Evolutionary conservation across 2,888 invertebrate species (phyloP).

Genomic region (Ctena decussata): DNA sequence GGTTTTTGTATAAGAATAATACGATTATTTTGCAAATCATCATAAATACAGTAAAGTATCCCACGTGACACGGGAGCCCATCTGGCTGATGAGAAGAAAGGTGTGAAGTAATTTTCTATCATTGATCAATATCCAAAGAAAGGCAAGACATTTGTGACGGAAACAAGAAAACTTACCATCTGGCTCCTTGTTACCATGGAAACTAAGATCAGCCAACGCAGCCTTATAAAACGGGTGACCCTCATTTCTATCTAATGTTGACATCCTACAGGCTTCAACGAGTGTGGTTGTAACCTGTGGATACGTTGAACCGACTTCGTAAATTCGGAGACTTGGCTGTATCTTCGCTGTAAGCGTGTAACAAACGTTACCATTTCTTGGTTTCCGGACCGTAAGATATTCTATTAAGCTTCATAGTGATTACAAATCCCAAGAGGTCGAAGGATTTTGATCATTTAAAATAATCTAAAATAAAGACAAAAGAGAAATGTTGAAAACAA

Average conservation of each 20-base stretch:
- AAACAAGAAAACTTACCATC: too few relatives aligned
- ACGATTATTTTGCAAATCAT: constrained; percentile 1
- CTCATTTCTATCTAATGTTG: too few relatives aligned
- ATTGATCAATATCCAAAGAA: constrained; percentile 15
- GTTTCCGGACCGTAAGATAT: too few relatives aligned
- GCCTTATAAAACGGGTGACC: too few relatives aligned
- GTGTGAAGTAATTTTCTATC: constrained; percentile 75
- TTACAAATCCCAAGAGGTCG: neutral
- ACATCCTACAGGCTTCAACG: too few relatives aligned
- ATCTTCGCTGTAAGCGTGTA: too few relatives aligned
- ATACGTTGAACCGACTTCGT: too few relatives aligned
- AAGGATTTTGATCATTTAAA: constrained; percentile 4
- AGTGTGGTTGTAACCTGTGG: too few relatives aligned
- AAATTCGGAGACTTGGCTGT: too few relatives aligned
- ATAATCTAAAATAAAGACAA: constrained; percentile 11
- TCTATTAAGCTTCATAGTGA: constrained; percentile 11
- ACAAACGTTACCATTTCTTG: too few relatives aligned
- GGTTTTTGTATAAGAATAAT: constrained; percentile 2
- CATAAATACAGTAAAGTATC: constrained; percentile 10
- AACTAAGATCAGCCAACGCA: too few relatives aligned
- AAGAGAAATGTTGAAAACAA: neutral
- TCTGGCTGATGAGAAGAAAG: constrained; percentile 62
- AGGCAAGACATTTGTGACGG: constrained; percentile 10
- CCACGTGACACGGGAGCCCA: constrained; percentile 51
- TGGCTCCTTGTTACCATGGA: too few relatives aligned